A percentile compares a stretch with the other conserved stretches of the same genome.
Evolutionary conservation across 2,888 invertebrate species (phyloP).

Genomic region (Ceriagrion tenellum): DNA sequence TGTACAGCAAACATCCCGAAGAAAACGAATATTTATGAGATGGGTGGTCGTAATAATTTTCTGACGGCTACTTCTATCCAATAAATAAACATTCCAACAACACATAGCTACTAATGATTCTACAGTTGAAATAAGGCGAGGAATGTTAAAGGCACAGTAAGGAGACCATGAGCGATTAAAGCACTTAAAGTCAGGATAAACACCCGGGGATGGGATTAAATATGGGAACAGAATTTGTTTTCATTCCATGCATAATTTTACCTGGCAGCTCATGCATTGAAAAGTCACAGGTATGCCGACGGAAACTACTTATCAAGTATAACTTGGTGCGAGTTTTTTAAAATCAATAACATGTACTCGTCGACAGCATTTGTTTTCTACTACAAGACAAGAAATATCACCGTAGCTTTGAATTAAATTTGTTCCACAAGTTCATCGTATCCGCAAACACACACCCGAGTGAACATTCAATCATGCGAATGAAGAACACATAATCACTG

Average conservation of each 20-base stretch:
- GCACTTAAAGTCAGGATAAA: not conserved
- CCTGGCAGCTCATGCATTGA: too few species aligned
- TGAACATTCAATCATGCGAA: not conserved
- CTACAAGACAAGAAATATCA: not conserved
- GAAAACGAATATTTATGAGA: not conserved
- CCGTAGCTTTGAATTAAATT: not conserved
- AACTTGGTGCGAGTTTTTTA: not conserved
- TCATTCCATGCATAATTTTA: too few species aligned
- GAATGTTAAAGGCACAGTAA: not conserved
- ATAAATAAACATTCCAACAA: slow-evolving; percentile 4
- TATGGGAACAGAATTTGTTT: too few species aligned
- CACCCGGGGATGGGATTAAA: too few species aligned
- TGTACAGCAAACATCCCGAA: not conserved
- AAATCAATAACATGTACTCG: not conserved
- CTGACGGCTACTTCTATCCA: not conserved
- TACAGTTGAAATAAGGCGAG: not conserved
- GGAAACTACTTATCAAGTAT: not conserved
- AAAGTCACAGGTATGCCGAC: too few species aligned
- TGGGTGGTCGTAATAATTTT: not conserved
- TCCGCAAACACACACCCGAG: not conserved
- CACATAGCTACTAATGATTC: not conserved
- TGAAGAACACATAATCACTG: not conserved
- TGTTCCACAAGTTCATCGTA: not conserved
- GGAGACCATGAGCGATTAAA: not conserved
- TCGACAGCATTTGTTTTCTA: not conserved